Percentiles rank a stretch among this genome's conserved stretches.
These are phyloP conservation scores for Drosophila aff. DNA, from an alignment of 1,140 invertebrate genomes.

Conservation along the genomic window DNA sequence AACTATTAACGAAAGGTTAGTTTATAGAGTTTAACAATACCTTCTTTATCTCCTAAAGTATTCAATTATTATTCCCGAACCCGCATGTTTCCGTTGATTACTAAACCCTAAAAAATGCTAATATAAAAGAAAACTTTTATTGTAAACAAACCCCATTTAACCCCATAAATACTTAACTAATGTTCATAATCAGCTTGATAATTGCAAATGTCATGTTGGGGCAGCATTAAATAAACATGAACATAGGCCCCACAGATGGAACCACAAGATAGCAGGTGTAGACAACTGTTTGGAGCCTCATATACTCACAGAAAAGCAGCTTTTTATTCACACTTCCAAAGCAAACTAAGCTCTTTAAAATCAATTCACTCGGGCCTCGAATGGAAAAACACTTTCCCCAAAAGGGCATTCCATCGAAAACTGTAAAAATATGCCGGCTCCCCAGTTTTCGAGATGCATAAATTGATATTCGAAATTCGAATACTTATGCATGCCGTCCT, in stretches of 20 bases:
- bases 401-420: slow-evolving; percentile 34
- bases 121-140: slow-evolving; percentile 15
- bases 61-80: background rate
- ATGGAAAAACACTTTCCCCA: slow-evolving; percentile 66
- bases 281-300: slow-evolving; percentile 9
- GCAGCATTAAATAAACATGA: slow-evolving; percentile 29
- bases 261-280: slow-evolving; percentile 26
- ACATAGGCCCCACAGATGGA: slow-evolving; percentile 26
- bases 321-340: slow-evolving; percentile 39
- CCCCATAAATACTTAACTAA: slow-evolving; percentile 34
- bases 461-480: slow-evolving; percentile 81
- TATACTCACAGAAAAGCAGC: background rate
- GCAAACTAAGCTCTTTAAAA: slow-evolving; percentile 24
- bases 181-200: slow-evolving; percentile 35
- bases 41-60: background rate
- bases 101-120: background rate
- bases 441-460: slow-evolving; percentile 61
- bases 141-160: background rate
- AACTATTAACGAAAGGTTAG: background rate
- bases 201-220: slow-evolving; percentile 24
- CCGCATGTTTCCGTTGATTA: background rate
- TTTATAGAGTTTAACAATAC: background rate
- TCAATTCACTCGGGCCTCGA: slow-evolving; percentile 27
- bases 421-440: slow-evolving; percentile 65
- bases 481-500: slow-evolving; percentile 54